phyloP scores from a whole-genome alignment of 92 coral and sea anemone genomes.

The Actinostola sp. region DNA sequence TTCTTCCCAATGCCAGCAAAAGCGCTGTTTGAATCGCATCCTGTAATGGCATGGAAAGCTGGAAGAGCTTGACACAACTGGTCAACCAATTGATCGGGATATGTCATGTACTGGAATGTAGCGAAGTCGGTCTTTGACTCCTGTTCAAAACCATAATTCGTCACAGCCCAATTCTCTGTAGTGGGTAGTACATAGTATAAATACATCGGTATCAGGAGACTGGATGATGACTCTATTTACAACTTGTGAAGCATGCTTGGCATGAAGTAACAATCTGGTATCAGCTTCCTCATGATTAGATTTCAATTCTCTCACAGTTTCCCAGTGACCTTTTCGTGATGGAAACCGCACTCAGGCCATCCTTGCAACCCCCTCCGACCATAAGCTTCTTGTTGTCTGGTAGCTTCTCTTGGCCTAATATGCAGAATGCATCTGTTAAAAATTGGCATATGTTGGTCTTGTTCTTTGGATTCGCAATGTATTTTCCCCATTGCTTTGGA shows the following conservation, averaged over 20 bases:
- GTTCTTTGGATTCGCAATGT: slow-evolving; percentile 37
- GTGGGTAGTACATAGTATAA: slow-evolving; percentile 32
- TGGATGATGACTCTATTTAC: slow-evolving; percentile 41
- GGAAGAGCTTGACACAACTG: no score
- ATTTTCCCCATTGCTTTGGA: no score
- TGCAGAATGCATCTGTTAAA: slow-evolving; percentile 17
- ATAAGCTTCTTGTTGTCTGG: slow-evolving; percentile 27
- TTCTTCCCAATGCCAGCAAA: no score
- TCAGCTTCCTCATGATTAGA: slow-evolving; percentile 68
- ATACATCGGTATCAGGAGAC: slow-evolving; percentile 61
- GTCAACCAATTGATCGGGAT: no score
- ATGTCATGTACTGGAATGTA: no score
- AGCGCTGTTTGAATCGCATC: no score
- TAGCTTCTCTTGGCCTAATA: slow-evolving; percentile 19
- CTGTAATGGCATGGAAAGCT: no score
- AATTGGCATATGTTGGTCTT: slow-evolving; percentile 30
- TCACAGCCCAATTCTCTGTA: slow-evolving; percentile 36
- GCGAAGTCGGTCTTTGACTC: no score
- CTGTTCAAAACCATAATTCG: slow-evolving; percentile 56
- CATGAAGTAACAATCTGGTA: slow-evolving; percentile 58
- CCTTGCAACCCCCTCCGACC: slow-evolving; percentile 21
- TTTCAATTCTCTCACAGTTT: not conserved
- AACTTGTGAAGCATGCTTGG: slow-evolving; percentile 34
- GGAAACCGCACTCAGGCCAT: no score
- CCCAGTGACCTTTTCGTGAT: no score